Conservation (phyloP, 2,113 vertebrate species). For the Lepidothrix coronata region DNA sequence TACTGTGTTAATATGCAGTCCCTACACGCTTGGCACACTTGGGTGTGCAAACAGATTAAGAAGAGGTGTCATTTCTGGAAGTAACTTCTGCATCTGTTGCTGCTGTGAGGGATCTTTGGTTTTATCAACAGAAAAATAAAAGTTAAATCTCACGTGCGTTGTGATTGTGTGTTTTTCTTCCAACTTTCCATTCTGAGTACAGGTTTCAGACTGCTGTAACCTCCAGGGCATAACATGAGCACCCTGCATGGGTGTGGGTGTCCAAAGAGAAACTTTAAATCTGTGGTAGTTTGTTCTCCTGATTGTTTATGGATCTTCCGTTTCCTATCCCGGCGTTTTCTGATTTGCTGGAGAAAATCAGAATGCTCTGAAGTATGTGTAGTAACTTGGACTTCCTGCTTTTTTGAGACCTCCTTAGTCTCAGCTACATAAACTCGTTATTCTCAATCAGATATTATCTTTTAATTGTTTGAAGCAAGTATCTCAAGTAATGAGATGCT, state of each 20-base stretch:
- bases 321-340: not conserved
- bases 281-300: not conserved
- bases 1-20: slow-evolving; percentile 26
- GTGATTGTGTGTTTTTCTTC: not conserved
- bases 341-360: not conserved
- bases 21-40: not conserved
- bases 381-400: not conserved
- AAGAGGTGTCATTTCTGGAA: not conserved
- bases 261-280: not conserved
- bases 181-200: not conserved
- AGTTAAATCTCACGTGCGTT: not conserved
- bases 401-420: not conserved
- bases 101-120: slow-evolving; percentile 41
- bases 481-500: not conserved
- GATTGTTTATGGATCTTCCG: not conserved
- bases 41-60: not conserved
- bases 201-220: not conserved
- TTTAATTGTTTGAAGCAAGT: not conserved
- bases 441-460: not conserved
- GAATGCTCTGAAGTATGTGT: not conserved
- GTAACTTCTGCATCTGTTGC: slow-evolving; percentile 10
- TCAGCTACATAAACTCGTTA: not conserved
- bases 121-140: slow-evolving; percentile 60
- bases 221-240: not conserved
- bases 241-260: not conserved